phyloP scores from a whole-genome alignment of 1,140 invertebrate species.

The Drosophila pachea region DNA sequence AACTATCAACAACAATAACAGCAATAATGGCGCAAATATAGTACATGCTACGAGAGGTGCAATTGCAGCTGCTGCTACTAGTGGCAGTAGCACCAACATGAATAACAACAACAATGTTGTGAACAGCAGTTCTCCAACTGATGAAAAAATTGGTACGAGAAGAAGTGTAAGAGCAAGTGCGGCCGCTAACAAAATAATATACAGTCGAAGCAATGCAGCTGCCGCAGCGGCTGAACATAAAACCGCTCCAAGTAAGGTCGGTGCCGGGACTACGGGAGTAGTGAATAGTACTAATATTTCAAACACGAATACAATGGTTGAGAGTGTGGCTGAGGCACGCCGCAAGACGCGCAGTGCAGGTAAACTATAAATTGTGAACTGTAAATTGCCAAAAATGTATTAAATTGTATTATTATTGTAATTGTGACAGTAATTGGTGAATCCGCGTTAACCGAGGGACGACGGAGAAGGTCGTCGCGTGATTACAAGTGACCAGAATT shows the following conservation, averaged over 20 bases:
- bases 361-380: constrained; percentile 55
- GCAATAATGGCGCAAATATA: constrained; percentile 28
- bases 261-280: constrained; percentile 2
- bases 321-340: constrained; percentile 74
- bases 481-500: constrained; percentile 82
- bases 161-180: constrained; percentile 71
- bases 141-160: constrained; percentile 75
- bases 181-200: constrained; percentile 75
- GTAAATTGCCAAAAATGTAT: neutral
- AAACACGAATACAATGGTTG: constrained; percentile 38
- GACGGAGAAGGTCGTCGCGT: constrained; percentile 80
- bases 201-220: constrained; percentile 60
- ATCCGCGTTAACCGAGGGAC: constrained; percentile 72
- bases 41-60: constrained; percentile 68
- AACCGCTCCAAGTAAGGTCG: constrained; percentile 35
- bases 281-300: constrained; percentile 21
- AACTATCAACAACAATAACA: constrained; percentile 35
- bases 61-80: constrained; percentile 57
- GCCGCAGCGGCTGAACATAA: constrained; percentile 52
- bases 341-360: constrained; percentile 85
- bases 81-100: constrained; percentile 16
- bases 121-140: constrained; percentile 61
- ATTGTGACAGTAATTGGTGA: constrained; percentile 65
- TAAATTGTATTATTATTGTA: neutral
- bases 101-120: constrained; percentile 51